Evolutionary conservation across 2,797 vertebrate species (phyloP).

Genomic region (Phataginus tetradactyla): DNA sequence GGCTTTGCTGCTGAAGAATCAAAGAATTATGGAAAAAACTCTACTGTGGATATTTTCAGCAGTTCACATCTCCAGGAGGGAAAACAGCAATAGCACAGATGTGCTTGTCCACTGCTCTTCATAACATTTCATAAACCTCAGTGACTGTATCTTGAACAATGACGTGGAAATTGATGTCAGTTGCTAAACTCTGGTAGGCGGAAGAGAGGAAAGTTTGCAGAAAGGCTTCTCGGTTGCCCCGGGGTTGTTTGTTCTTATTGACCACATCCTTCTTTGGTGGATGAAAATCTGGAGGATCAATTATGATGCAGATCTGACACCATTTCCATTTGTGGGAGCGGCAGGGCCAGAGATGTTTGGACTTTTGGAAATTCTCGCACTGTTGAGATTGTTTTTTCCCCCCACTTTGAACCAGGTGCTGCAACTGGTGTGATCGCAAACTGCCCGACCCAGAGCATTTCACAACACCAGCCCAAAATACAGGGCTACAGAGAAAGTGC

Average conservation of each 20-base stretch:
- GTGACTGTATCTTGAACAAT: slow-evolving; percentile 36
- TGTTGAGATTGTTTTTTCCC: neutral
- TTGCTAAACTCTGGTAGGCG: neutral
- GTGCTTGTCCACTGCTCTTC: neutral
- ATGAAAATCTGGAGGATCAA: slow-evolving; percentile 79
- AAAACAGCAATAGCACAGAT: neutral
- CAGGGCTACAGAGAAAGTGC: slow-evolving; percentile 22
- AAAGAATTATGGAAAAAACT: neutral
- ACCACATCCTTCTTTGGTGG: slow-evolving; percentile 83
- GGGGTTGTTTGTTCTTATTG: slow-evolving; percentile 71
- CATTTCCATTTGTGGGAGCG: slow-evolving; percentile 71
- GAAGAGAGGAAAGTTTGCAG: neutral
- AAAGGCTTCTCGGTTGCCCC: neutral
- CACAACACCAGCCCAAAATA: neutral
- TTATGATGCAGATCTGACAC: slow-evolving; percentile 83
- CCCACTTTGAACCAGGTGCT: neutral
- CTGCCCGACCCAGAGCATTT: neutral
- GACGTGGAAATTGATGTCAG: neutral
- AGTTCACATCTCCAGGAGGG: neutral
- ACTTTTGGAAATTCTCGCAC: slow-evolving; percentile 52
- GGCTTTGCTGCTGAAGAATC: slow-evolving; percentile 14
- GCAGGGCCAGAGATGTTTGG: slow-evolving; percentile 39
- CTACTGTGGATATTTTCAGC: neutral
- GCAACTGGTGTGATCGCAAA: neutral
- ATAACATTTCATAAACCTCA: neutral